Evolutionary conservation across 2,888 invertebrate genomes (phyloP).

Genomic region (Cheilosia soror): DNA sequence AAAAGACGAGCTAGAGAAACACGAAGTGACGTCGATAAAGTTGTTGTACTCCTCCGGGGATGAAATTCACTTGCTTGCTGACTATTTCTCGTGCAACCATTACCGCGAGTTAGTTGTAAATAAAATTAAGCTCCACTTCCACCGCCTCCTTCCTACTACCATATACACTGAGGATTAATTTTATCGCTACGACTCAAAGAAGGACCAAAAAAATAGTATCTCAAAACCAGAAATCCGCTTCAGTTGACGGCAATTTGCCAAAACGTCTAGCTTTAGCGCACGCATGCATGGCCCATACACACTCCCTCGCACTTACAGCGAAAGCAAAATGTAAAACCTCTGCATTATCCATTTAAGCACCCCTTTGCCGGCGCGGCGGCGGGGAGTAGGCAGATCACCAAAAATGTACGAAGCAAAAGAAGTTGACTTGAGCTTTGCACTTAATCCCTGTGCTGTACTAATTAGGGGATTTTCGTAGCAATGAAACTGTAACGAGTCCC

Average conservation of each 20-base stretch:
- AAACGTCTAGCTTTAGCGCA: constrained; percentile 16
- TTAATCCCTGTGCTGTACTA: constrained; percentile 71
- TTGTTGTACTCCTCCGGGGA: too few species aligned
- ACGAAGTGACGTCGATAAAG: too few species aligned
- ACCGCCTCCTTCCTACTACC: background rate
- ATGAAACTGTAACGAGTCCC: constrained; percentile 71
- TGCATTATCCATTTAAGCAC: constrained; percentile 60
- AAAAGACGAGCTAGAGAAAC: too few species aligned
- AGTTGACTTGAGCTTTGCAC: constrained; percentile 65
- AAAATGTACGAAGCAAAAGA: constrained; percentile 17
- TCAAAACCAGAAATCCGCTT: constrained; percentile 54
- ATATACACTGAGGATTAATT: constrained; percentile 42
- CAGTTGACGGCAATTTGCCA: constrained; percentile 66
- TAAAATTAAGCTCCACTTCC: background rate
- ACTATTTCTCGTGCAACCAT: too few species aligned
- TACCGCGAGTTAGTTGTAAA: too few species aligned
- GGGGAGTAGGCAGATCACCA: background rate
- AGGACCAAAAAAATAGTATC: constrained; percentile 19
- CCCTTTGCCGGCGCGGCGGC: constrained; percentile 3
- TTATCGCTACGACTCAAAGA: constrained; percentile 53
- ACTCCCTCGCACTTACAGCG: background rate
- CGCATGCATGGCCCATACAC: constrained; percentile 22
- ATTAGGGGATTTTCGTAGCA: constrained; percentile 72
- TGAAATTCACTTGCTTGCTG: too few species aligned
- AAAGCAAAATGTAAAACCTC: constrained; percentile 61